phyloP scores from a whole-genome alignment of 2,113 vertebrate species.

The Danio rerio region GRCz12tu NC_133188.1:5568501-5569000 shows the following conservation, averaged over 20 bases:
- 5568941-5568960: constrained; percentile 47
- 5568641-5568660: not conserved
- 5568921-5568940: constrained; percentile 40
- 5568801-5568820: constrained; percentile 27
- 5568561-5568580: constrained; percentile 94
- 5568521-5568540: constrained; percentile 90
- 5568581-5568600: constrained; percentile 88
- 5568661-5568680: constrained; percentile 42
- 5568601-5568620: constrained; percentile 73
- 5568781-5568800: constrained; percentile 40
- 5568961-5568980: constrained; percentile 40
- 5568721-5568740: not conserved
- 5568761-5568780: constrained; percentile 29
- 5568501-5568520: constrained; percentile 97
- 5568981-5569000: constrained; percentile 38
- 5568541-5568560: constrained; percentile 89
- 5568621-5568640: constrained; percentile 54
- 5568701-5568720: not conserved
- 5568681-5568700: constrained; percentile 30
- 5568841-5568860: constrained; percentile 38
- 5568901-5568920: constrained; percentile 46
- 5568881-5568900: constrained; percentile 43
- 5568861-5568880: constrained; percentile 49
- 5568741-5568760: constrained; percentile 33
- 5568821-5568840: not conserved